phyloP scores from a whole-genome alignment of 2,888 invertebrate species.

The Luperina nickerlii region DNA sequence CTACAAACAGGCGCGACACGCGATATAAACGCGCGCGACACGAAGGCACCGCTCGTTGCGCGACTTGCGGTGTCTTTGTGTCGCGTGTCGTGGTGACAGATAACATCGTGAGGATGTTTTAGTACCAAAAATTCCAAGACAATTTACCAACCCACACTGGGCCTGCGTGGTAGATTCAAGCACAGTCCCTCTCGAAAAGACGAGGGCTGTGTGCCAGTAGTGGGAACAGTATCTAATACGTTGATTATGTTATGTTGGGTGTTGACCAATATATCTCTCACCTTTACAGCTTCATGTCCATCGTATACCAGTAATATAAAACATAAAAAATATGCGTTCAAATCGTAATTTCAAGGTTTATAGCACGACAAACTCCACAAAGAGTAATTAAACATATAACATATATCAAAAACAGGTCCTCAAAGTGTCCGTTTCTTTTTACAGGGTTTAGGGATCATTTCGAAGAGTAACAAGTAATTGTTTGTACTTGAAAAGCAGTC shows the following conservation, averaged over 20 bases:
- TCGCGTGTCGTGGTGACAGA: background rate
- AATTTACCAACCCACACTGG: background rate
- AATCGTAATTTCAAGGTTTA: conserved; percentile 60
- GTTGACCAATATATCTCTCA: background rate
- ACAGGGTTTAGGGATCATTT: conserved; percentile 47
- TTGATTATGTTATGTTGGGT: background rate
- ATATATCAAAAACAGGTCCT: conserved; percentile 42
- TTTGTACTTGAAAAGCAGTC: conserved; percentile 50
- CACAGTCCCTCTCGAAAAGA: background rate
- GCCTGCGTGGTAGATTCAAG: background rate
- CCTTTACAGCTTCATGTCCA: conserved; percentile 17
- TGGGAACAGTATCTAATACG: background rate
- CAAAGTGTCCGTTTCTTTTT: conserved; percentile 51
- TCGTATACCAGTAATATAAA: conserved; percentile 20
- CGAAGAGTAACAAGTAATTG: conserved; percentile 43
- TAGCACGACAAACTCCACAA: conserved; percentile 41
- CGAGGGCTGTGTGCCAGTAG: background rate
- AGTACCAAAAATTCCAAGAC: background rate
- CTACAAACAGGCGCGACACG: too few relatives aligned
- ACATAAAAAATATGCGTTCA: conserved; percentile 56
- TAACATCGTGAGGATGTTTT: background rate
- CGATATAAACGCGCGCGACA: too few relatives aligned
- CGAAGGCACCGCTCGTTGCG: too few relatives aligned
- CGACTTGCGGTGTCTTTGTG: too few relatives aligned
- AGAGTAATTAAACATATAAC: conserved; percentile 59